These are phyloP conservation scores for Galago senegalensis DNA, from an alignment of 2,797 vertebrate genomes.

Conservation along the genomic window DNA sequence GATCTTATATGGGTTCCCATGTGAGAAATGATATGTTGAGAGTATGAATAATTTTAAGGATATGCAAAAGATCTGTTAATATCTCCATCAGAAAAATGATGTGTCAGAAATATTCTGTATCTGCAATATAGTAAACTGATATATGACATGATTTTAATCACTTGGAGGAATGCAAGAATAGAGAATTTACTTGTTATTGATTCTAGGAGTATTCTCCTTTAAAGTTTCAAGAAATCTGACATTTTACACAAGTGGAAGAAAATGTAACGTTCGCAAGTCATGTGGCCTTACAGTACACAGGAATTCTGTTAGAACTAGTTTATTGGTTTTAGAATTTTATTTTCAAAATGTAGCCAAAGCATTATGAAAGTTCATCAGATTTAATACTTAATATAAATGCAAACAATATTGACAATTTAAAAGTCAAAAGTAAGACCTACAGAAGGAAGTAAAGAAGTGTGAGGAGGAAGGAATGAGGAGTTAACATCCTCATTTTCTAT, in stretches of 20 bases:
- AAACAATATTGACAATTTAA: conserved; percentile 10
- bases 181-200: not conserved
- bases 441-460: not conserved
- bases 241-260: not conserved
- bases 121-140: not conserved
- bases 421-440: conserved; percentile 21
- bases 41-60: not conserved
- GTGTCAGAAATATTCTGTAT: not conserved
- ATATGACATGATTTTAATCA: conserved; percentile 50
- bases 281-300: not conserved
- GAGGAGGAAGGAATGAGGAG: not conserved
- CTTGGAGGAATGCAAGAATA: not conserved
- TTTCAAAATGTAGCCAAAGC: not conserved
- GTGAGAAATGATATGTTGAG: not conserved
- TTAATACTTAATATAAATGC: conserved; percentile 53
- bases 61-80: not conserved
- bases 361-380: conserved; percentile 1
- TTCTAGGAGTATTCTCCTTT: not conserved
- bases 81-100: conserved; percentile 17
- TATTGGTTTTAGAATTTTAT: conserved; percentile 51
- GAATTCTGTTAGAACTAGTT: conserved; percentile 5
- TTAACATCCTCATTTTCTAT: not conserved
- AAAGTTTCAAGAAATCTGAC: not conserved
- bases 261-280: conserved; percentile 17
- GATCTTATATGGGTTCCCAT: not conserved